Evolutionary conservation across 2,113 vertebrate species (phyloP).

Genomic region (Cinclus mexicanus): DNA sequence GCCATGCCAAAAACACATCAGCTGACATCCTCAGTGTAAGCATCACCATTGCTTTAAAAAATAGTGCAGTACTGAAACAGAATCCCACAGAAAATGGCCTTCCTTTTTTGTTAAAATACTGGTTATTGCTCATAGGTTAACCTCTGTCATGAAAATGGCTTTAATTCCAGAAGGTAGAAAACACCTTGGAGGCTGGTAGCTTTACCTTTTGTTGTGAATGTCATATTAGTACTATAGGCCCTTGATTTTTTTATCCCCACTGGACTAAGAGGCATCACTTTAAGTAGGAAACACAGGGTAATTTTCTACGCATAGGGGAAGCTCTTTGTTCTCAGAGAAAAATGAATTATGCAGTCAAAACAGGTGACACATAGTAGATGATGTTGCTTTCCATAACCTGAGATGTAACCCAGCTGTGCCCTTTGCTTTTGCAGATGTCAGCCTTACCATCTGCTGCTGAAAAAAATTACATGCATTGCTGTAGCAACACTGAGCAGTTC

Average conservation of each 20-base stretch:
- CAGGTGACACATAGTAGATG: conserved; percentile 56
- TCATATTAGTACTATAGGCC: neutral
- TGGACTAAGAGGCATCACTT: neutral
- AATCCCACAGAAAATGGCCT: neutral
- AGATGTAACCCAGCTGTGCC: conserved; percentile 54
- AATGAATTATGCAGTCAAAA: conserved; percentile 58
- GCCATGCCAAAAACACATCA: neutral
- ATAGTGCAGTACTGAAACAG: neutral
- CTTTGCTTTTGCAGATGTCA: conserved; percentile 67
- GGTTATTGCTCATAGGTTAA: neutral
- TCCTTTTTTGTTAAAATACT: neutral
- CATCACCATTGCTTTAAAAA: neutral
- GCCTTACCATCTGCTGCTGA: conserved; percentile 54
- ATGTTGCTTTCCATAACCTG: conserved; percentile 64
- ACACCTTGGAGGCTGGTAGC: neutral
- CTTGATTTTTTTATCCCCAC: neutral
- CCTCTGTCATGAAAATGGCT: neutral
- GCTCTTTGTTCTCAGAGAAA: conserved; percentile 47
- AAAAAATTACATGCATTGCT: neutral
- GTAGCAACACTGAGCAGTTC: conserved; percentile 42
- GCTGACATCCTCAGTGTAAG: neutral
- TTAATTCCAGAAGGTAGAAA: neutral
- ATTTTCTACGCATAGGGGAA: conserved; percentile 41
- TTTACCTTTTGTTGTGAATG: neutral
- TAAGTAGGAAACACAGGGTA: neutral